Percentiles rank a stretch among this genome's conserved stretches.
phyloP scores from a whole-genome alignment of 2,113 vertebrate species.

The Tapirus terrestris region DNA sequence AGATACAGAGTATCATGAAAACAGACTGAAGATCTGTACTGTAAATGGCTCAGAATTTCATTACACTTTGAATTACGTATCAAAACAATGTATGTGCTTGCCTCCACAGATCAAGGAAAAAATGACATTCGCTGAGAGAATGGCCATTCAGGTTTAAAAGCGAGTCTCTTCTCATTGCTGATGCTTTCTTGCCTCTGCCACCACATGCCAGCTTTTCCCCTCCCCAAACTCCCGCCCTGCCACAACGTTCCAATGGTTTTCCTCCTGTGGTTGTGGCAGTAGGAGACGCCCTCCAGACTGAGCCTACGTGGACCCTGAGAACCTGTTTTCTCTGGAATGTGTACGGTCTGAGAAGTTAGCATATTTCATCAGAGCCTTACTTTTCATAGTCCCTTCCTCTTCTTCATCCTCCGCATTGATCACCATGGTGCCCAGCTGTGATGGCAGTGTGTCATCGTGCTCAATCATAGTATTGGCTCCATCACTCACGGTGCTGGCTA shows the following conservation, averaged over 20 bases:
- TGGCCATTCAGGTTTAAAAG: not conserved
- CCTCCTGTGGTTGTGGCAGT: not conserved
- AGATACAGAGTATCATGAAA: not conserved
- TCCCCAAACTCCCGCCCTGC: not conserved
- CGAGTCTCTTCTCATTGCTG: not conserved
- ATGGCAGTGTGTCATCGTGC: constrained; percentile 90
- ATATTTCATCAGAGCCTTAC: constrained; percentile 83
- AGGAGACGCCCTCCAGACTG: not conserved
- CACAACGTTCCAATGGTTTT: not conserved
- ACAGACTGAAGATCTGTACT: not conserved
- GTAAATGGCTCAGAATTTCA: not conserved
- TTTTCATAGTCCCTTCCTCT: constrained; percentile 96
- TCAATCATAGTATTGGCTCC: constrained; percentile 91
- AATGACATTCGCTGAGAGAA: not conserved
- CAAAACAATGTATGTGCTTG: not conserved
- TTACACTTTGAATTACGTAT: not conserved
- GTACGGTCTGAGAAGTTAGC: not conserved
- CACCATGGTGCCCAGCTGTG: constrained; percentile 95
- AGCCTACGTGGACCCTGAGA: not conserved
- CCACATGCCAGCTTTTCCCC: not conserved
- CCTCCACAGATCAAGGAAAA: not conserved
- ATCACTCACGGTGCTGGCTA: constrained; percentile 87
- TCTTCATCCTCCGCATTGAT: constrained; percentile 94
- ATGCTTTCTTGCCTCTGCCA: not conserved
- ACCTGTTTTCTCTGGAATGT: not conserved